Conservation (phyloP, 2,888 invertebrate genomes). For the Agrotis exclamationis region DNA sequence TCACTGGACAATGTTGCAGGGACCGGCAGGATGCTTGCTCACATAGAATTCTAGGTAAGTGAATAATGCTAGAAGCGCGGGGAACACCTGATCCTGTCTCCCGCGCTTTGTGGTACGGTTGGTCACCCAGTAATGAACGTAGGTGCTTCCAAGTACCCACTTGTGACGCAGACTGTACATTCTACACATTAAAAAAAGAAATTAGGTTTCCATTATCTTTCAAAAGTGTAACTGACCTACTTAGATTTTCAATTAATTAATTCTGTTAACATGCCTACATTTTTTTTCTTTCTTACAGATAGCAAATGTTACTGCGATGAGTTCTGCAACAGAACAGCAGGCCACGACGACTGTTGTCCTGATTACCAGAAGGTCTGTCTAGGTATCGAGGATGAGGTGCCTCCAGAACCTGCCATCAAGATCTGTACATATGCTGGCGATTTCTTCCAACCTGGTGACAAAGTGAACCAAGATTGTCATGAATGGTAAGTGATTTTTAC, state of each 20-base stretch:
- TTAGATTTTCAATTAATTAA: too few relatives aligned
- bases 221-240: too few relatives aligned
- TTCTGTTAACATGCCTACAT: too few relatives aligned
- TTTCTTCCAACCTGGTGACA: conserved; percentile 87
- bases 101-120: too few relatives aligned
- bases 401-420: conserved; percentile 70
- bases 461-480: conserved; percentile 93
- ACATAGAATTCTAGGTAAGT: conserved; percentile 93
- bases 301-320: conserved; percentile 98
- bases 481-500: conserved; percentile 91
- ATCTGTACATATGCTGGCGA: conserved; percentile 90
- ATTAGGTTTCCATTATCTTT: too few relatives aligned
- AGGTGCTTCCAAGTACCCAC: too few relatives aligned
- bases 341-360: conserved; percentile 97
- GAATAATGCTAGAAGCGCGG: too few relatives aligned
- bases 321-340: conserved; percentile 95
- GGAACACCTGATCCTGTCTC: too few relatives aligned
- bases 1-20: conserved; percentile 92
- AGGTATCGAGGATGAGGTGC: conserved; percentile 40
- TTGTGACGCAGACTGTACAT: too few relatives aligned
- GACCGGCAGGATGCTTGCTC: conserved; percentile 96
- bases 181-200: too few relatives aligned
- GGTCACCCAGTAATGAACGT: too few relatives aligned
- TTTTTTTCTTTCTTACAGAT: conserved; percentile 84
- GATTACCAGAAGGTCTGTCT: conserved; percentile 95